Base-by-base conservation (phyloP, 2,888 invertebrate genomes). In the Drosophila atripex region DNA sequence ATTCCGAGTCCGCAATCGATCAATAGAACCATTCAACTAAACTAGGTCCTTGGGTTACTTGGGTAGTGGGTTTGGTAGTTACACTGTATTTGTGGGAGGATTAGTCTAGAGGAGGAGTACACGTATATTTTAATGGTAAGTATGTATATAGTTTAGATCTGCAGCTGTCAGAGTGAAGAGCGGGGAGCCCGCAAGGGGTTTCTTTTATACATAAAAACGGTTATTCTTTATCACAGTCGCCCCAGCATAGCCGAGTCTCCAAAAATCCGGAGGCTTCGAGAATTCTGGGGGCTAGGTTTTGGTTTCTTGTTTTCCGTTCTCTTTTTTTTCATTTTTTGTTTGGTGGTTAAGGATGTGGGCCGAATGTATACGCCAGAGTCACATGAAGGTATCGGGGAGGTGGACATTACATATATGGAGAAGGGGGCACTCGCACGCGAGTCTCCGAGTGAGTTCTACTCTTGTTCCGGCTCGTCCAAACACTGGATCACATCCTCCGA, bases 141-240 rank as follows among this genome's bases (percentile, higher is more conserved):
- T 47, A 11, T 23, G 23, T 47, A 11, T 23, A 47, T 55, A 4
- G 47, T 46, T 38, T 28, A 25, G 18, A 59, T 45, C 43, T 35
- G 54, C 8, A 55, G 25, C 35, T 28, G 25, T 46, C 59, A 55
- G 14, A 60, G 14, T 46, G 11, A n/a, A n/a, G 30, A 16, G n/a
- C n/a, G 32, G 5, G 11, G 43, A 51, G 51, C 47, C 41, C 30
- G 14, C 9, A 21, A 30, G 14, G 21, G 46, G 30, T 14, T 56
- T 21, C 8, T 3, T 38, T 16, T 38, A 11, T 35, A 16, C 16
- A 30, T 39, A 39, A 16, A 18, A 41, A 41, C 21, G n/a, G 30
- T 38, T 46, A n/a, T 58, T 49, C 32, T 16, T 51, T 64, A 64
- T 64, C 63, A 64, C 63, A 64, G 63, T 45, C 52, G 45, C 63